phyloP scores from a whole-genome alignment of 2,888 invertebrate species.

The Parascotia fuliginaria region DNA sequence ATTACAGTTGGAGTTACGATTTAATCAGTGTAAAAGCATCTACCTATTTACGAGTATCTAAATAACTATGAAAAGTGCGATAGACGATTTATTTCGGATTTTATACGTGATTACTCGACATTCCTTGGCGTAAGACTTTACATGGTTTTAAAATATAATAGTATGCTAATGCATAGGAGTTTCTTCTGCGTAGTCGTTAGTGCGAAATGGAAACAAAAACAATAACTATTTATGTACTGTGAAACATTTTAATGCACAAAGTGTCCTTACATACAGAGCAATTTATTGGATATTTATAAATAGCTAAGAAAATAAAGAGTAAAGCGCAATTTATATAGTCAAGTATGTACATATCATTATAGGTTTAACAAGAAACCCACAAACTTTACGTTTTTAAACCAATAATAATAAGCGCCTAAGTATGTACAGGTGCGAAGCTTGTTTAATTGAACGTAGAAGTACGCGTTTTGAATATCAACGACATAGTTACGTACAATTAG shows the following conservation, averaged over 20 bases:
- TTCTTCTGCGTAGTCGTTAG: constrained; percentile 49
- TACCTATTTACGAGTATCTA: constrained; percentile 56
- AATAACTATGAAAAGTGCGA: constrained; percentile 49
- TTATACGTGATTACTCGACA: constrained; percentile 60
- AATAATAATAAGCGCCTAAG: constrained; percentile 41
- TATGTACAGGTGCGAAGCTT: constrained; percentile 47
- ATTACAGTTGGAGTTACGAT: constrained; percentile 35
- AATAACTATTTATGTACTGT: constrained; percentile 37
- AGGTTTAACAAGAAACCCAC: constrained; percentile 29
- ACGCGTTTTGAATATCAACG: constrained; percentile 71
- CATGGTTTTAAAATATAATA: constrained; percentile 67
- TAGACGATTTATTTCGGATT: constrained; percentile 56
- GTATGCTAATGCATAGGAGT: constrained; percentile 67
- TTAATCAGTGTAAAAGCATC: constrained; percentile 49
- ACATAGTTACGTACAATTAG: constrained; percentile 75
- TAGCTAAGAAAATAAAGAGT: not conserved
- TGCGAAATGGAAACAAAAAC: constrained; percentile 48
- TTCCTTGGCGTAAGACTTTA: constrained; percentile 61
- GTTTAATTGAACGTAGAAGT: constrained; percentile 67
- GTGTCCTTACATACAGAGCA: not conserved
- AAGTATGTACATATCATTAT: constrained; percentile 31
- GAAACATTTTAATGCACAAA: constrained; percentile 15
- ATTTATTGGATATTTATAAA: constrained; percentile 5
- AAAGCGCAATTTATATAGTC: constrained; percentile 6
- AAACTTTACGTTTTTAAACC: constrained; percentile 32